These are phyloP conservation scores for Acanthosoma haemorrhoidale DNA, from an alignment of 2,888 invertebrate species.

Conservation along the genomic window DNA sequence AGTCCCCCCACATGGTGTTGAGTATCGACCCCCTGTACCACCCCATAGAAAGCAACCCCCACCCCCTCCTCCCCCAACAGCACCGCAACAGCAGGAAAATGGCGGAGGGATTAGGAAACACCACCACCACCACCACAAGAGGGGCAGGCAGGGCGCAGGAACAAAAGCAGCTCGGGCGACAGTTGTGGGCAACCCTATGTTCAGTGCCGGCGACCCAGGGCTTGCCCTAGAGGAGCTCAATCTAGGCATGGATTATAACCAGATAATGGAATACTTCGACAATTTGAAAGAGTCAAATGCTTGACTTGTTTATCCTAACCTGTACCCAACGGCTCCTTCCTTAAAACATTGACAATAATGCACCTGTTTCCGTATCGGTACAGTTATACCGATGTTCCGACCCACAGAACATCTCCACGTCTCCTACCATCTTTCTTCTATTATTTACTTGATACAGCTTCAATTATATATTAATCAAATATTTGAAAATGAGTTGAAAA, in stretches of 20 bases:
- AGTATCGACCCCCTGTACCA: conserved; percentile 82
- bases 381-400: background rate
- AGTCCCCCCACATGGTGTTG: conserved; percentile 72
- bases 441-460: background rate
- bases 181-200: conserved; percentile 59
- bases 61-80: background rate
- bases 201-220: conserved; percentile 44
- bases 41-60: conserved; percentile 62
- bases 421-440: no score
- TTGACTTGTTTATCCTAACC: conserved; percentile 38
- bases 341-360: conserved; percentile 36
- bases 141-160: conserved; percentile 41
- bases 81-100: conserved; percentile 4
- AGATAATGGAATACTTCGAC: conserved; percentile 97
- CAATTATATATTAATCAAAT: background rate
- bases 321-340: conserved; percentile 33
- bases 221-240: conserved; percentile 69
- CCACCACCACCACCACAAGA: conserved; percentile 41
- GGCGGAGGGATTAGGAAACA: conserved; percentile 32
- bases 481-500: background rate
- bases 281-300: conserved; percentile 82
- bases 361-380: background rate
- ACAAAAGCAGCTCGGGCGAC: conserved; percentile 37
- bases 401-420: no score
- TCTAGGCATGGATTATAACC: conserved; percentile 90